Evolutionary conservation across 2,888 invertebrate genomes (phyloP).

Genomic region (Salticus scenicus): DNA sequence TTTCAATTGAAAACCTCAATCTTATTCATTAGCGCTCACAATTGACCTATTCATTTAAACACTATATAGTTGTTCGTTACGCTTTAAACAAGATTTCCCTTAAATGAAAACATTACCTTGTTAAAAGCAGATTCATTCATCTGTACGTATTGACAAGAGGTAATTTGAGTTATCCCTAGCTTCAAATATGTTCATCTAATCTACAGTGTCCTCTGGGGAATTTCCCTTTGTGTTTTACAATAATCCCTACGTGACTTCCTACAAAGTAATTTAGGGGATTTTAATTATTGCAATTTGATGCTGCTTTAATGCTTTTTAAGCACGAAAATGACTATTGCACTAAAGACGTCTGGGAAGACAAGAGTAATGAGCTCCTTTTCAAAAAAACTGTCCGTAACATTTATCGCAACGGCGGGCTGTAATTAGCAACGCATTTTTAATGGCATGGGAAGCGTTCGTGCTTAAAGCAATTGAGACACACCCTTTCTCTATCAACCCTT

Average conservation of each 20-base stretch:
- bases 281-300: not conserved
- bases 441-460: not conserved
- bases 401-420: not conserved
- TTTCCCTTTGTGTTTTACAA: not conserved
- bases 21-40: too few relatives aligned
- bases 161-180: too few relatives aligned
- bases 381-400: not conserved
- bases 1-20: too few relatives aligned
- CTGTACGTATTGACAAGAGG: too few relatives aligned
- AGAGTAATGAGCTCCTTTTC: not conserved
- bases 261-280: not conserved
- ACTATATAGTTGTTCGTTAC: too few relatives aligned
- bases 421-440: conserved; percentile 9
- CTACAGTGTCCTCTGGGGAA: too few relatives aligned
- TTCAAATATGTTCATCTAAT: too few relatives aligned
- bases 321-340: not conserved
- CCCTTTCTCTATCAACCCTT: not conserved
- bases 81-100: too few relatives aligned
- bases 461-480: not conserved
- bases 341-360: not conserved
- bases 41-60: too few relatives aligned
- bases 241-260: not conserved
- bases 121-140: too few relatives aligned
- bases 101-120: too few relatives aligned
- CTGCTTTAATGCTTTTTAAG: not conserved